phyloP scores from a whole-genome alignment of 2,113 vertebrate genomes.

The Eurypyga helias region DNA sequence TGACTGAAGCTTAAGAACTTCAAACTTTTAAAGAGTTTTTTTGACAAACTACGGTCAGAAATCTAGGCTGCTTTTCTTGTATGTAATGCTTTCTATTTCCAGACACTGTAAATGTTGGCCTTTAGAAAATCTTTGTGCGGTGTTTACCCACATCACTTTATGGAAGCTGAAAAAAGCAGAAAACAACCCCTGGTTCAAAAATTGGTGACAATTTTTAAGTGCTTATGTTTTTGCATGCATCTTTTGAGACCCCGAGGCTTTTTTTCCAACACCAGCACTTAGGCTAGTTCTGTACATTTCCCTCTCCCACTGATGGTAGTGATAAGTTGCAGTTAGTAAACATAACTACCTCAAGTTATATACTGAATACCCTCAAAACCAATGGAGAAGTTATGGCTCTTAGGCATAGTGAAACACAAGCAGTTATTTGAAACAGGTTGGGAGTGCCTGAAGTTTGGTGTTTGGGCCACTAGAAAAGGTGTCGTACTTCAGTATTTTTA shows the following conservation, averaged over 20 bases:
- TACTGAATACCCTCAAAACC: background rate
- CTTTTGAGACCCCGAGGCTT: background rate
- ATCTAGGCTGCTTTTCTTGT: slow-evolving; percentile 66
- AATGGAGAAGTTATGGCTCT: background rate
- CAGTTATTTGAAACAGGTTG: background rate
- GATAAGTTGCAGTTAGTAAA: background rate
- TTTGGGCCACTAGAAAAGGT: background rate
- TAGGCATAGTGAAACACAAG: background rate
- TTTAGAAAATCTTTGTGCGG: background rate
- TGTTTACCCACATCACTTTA: slow-evolving; percentile 20
- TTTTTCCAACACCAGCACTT: background rate
- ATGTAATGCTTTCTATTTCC: slow-evolving; percentile 13
- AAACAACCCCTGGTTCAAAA: slow-evolving; percentile 2
- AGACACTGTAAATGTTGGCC: slow-evolving; percentile 38
- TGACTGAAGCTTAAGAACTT: slow-evolving; percentile 27
- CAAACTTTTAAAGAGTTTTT: slow-evolving; percentile 28
- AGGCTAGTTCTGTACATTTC: background rate
- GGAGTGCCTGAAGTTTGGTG: background rate
- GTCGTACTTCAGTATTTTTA: slow-evolving; percentile 30
- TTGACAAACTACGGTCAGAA: slow-evolving; percentile 40
- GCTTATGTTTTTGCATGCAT: background rate
- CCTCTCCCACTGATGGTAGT: background rate
- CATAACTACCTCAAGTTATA: background rate
- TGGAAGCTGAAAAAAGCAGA: slow-evolving; percentile 9
- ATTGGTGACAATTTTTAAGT: background rate